Conservation (phyloP, 2,888 invertebrate species). For the Thereva unica region DNA sequence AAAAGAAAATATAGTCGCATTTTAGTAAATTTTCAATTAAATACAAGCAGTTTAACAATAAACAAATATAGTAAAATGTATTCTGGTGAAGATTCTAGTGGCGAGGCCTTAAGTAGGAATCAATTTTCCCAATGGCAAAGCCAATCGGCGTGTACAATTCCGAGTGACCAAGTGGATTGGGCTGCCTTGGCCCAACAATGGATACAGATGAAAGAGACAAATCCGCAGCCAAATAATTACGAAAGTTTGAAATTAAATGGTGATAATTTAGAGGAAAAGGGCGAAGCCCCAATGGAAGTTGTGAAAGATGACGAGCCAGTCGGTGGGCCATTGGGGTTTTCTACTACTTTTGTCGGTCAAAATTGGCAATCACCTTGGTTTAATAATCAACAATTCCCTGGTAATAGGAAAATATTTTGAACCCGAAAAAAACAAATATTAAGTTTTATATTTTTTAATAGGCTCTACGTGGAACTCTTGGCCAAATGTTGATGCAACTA, state of each 20-base stretch:
- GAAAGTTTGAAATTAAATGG: constrained; percentile 29
- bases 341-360: neutral
- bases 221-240: constrained; percentile 60
- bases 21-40: too few relatives aligned
- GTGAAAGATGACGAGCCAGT: constrained; percentile 67
- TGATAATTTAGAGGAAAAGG: constrained; percentile 66
- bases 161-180: constrained; percentile 92
- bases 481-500: constrained; percentile 21
- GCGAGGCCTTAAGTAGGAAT: constrained; percentile 58
- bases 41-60: too few relatives aligned
- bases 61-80: constrained; percentile 46
- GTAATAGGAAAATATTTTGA: too few relatives aligned
- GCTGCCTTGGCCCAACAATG: constrained; percentile 95
- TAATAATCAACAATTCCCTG: constrained; percentile 11
- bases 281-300: constrained; percentile 88
- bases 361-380: constrained; percentile 21
- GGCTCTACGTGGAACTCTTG: constrained; percentile 40
- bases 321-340: neutral
- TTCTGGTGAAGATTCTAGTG: constrained; percentile 53
- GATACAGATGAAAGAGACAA: constrained; percentile 89
- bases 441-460: neutral
- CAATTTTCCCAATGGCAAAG: constrained; percentile 71
- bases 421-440: too few relatives aligned
- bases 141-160: constrained; percentile 78
- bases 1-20: too few relatives aligned